phyloP scores from a whole-genome alignment of 2,113 vertebrate genomes.

The Hydrochoerus hydrochaeris region DNA sequence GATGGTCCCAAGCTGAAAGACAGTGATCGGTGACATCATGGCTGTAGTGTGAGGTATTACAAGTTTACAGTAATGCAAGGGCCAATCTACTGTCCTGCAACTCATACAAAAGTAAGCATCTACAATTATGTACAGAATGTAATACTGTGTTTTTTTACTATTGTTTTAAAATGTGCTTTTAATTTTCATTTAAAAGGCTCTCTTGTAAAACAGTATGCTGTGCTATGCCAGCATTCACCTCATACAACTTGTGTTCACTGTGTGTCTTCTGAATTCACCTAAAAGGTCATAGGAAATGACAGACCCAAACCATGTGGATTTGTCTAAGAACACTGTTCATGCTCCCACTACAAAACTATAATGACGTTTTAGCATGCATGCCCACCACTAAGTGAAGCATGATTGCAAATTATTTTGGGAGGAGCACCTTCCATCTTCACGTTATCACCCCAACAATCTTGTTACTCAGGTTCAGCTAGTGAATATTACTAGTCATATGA shows the following conservation, averaged over 20 bases:
- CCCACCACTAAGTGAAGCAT: background rate
- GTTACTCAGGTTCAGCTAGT: background rate
- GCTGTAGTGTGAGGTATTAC: background rate
- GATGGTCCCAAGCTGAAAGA: background rate
- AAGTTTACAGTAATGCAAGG: background rate
- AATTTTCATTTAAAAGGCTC: background rate
- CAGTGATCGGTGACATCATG: background rate
- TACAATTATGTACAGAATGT: background rate
- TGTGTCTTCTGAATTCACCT: background rate
- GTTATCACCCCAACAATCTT: no score
- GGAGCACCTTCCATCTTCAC: background rate
- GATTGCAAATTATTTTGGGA: background rate
- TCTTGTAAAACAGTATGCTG: background rate
- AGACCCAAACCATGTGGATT: background rate
- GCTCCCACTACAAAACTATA: background rate
- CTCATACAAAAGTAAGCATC: background rate
- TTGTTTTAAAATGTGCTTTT: background rate
- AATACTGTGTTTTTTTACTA: background rate
- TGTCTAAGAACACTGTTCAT: background rate
- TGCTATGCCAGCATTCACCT: background rate
- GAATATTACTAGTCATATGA: background rate
- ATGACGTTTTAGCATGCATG: background rate
- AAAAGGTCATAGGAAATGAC: background rate
- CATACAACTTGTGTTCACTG: background rate
- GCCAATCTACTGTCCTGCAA: background rate